Evolutionary conservation across 2,888 invertebrate species (phyloP).

Genomic region (Blomia tropicalis): DNA sequence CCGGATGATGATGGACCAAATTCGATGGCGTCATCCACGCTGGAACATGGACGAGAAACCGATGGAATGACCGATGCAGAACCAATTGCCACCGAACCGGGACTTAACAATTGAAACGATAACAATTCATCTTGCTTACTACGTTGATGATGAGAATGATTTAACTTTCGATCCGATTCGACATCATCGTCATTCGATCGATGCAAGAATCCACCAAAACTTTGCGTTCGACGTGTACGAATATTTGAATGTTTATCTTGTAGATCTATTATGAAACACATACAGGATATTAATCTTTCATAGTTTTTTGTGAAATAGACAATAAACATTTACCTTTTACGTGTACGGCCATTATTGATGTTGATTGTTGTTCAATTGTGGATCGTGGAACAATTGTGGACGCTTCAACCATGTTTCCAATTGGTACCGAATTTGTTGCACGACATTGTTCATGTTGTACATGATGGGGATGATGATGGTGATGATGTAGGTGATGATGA

Average conservation of each 20-base stretch:
- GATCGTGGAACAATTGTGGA: not conserved
- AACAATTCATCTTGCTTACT: not conserved
- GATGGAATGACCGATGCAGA: not conserved
- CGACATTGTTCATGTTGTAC: not conserved
- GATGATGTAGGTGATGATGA: not conserved
- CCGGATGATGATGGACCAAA: not conserved
- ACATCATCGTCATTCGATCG: not conserved
- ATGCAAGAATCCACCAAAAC: conserved; percentile 23
- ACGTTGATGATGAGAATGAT: not conserved
- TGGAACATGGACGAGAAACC: not conserved
- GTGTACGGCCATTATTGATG: too few relatives aligned
- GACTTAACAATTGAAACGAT: not conserved
- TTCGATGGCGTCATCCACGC: not conserved
- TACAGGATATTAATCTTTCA: not conserved
- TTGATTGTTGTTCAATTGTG: not conserved
- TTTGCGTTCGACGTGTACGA: conserved; percentile 18
- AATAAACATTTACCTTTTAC: conserved; percentile 1
- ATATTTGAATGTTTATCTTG: not conserved
- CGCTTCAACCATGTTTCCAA: not conserved
- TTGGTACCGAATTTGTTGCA: not conserved
- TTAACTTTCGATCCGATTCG: not conserved
- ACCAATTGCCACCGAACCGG: not conserved
- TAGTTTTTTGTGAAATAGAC: too few relatives aligned
- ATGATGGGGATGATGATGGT: conserved; percentile 5
- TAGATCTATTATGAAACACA: not conserved